These are phyloP conservation scores for Porites cylindrica DNA, from an alignment of 92 coral and sea anemone genomes.

Conservation along the genomic window DNA sequence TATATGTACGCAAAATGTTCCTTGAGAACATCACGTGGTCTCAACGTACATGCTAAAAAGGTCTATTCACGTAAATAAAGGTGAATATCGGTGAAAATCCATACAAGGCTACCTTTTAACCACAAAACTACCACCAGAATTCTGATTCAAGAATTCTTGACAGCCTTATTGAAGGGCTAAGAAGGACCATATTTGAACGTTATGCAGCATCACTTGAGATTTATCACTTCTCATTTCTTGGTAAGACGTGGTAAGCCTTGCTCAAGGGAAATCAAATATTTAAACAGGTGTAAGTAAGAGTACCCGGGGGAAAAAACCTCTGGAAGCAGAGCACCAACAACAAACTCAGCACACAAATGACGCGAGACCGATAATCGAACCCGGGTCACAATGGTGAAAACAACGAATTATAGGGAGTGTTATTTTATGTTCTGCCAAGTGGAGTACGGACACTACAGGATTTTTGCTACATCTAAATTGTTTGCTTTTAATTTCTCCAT, in stretches of 20 bases:
- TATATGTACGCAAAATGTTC: too few relatives aligned
- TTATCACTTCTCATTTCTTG: constrained; percentile 1
- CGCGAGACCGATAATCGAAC: constrained; percentile 19
- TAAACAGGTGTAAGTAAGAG: constrained; percentile 5
- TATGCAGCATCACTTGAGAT: constrained; percentile 17
- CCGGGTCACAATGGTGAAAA: constrained; percentile 13
- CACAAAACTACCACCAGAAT: constrained; percentile 14
- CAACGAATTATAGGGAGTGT: constrained; percentile 11
- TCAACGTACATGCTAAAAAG: neutral
- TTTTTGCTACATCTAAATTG: constrained; percentile 9
- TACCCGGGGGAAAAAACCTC: constrained; percentile 16
- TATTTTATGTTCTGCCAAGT: constrained; percentile 10
- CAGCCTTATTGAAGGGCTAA: constrained; percentile 12
- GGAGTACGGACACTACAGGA: constrained; percentile 14
- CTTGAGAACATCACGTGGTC: neutral
- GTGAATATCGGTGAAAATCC: constrained; percentile 17
- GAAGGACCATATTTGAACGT: constrained; percentile 11
- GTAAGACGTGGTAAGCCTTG: constrained; percentile 7
- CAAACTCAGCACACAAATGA: constrained; percentile 7
- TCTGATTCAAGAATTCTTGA: neutral
- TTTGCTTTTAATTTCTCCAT: constrained; percentile 12
- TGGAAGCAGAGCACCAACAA: constrained; percentile 11
- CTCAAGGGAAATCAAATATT: constrained; percentile 15
- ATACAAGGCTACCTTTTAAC: constrained; percentile 10
- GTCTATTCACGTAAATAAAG: constrained; percentile 10